phyloP scores from a whole-genome alignment of 2,888 invertebrate genomes.

The Athripsodes cinereus region DNA sequence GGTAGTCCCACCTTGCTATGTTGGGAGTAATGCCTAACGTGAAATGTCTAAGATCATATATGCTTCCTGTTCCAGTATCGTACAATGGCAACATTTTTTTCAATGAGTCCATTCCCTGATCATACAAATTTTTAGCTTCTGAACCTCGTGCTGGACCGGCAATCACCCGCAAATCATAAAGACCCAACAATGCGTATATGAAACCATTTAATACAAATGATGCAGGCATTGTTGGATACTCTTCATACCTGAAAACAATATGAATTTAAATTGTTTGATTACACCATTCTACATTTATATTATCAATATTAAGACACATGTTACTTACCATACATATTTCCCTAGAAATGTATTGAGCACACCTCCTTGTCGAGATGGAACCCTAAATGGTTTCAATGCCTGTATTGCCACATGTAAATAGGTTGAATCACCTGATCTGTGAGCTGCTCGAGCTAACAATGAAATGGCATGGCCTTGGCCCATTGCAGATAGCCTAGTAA shows the following conservation, averaged over 20 bases:
- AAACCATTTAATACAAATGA: conserved; percentile 97
- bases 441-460: conserved; percentile 85
- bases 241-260: conserved; percentile 94
- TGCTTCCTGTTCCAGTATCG: conserved; percentile 92
- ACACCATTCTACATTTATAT: no score
- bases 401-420: conserved; percentile 79
- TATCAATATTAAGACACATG: background rate
- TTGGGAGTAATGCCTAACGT: conserved; percentile 87
- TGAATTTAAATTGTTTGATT: no score
- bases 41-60: conserved; percentile 93
- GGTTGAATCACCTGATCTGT: conserved; percentile 67
- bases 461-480: conserved; percentile 97
- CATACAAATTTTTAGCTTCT: conserved; percentile 70
- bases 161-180: conserved; percentile 88
- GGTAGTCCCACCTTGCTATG: conserved; percentile 97
- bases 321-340: conserved; percentile 78
- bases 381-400: conserved; percentile 73
- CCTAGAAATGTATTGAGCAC: conserved; percentile 81
- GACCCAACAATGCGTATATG: conserved; percentile 91
- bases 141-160: conserved; percentile 64
- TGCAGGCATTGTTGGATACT: conserved; percentile 93
- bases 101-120: conserved; percentile 80
- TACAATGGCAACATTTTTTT: conserved; percentile 83
- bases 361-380: conserved; percentile 69
- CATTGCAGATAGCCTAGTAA: conserved; percentile 86